Percentiles rank a stretch among this genome's conserved stretches.
Evolutionary conservation across 1,140 invertebrate species (phyloP).

Genomic region (Drosophila bocki): DNA sequence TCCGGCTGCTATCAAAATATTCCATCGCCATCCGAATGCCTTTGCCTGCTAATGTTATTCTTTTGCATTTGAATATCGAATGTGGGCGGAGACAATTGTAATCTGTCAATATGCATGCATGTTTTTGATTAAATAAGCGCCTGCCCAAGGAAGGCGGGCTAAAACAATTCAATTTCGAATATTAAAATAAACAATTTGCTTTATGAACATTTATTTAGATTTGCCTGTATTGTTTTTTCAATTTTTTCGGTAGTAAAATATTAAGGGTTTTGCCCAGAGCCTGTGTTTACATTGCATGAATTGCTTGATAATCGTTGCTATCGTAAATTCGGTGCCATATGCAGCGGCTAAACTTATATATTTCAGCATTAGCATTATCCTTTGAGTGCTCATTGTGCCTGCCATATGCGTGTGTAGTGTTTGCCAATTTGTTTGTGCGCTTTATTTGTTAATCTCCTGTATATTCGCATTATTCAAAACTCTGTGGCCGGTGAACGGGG

Average conservation of each 20-base stretch:
- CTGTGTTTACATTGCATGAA: constrained; percentile 19
- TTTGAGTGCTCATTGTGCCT: constrained; percentile 12
- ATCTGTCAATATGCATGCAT: constrained; percentile 37
- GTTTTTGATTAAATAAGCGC: constrained; percentile 34
- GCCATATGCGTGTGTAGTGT: constrained; percentile 14
- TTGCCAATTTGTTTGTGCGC: constrained; percentile 33
- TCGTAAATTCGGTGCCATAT: constrained; percentile 11
- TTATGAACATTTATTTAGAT: constrained; percentile 8
- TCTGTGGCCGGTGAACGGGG: constrained; percentile 8
- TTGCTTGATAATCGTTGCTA: constrained; percentile 8
- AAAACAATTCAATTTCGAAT: constrained; percentile 14
- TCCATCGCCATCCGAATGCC: constrained; percentile 21
- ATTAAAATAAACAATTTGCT: constrained; percentile 25
- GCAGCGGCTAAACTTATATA: constrained; percentile 1
- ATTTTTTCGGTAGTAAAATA: not conserved
- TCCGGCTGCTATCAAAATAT: constrained; percentile 48
- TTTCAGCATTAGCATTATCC: constrained; percentile 8
- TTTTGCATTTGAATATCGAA: constrained; percentile 39
- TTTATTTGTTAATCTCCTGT: constrained; percentile 60
- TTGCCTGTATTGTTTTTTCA: not conserved
- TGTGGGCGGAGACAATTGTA: constrained; percentile 23
- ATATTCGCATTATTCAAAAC: constrained; percentile 14
- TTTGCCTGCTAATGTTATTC: constrained; percentile 48
- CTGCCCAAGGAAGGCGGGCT: not conserved
- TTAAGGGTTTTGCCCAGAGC: not conserved